Conservation (phyloP, 2,113 vertebrate genomes). For the Puma concolor region DNA sequence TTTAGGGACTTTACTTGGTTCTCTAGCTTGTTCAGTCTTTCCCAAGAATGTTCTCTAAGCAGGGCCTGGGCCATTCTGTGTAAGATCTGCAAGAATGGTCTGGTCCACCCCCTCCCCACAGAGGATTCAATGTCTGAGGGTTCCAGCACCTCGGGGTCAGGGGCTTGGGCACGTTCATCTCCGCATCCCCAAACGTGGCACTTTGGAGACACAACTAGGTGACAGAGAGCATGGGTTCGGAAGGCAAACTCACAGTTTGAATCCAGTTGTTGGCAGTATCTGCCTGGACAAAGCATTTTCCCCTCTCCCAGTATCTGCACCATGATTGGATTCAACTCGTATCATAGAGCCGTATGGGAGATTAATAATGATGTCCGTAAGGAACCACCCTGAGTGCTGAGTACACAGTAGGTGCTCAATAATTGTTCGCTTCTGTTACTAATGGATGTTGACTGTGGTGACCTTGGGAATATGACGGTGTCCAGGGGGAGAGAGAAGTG, state of each 20-base stretch:
- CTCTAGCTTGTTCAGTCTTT: not conserved
- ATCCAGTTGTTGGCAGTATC: not conserved
- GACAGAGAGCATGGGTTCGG: not conserved
- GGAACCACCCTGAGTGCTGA: fast-evolving
- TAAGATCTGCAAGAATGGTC: not conserved
- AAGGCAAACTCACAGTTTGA: not conserved
- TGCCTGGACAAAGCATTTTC: not conserved
- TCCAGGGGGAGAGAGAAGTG: not conserved
- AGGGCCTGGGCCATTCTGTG: not conserved
- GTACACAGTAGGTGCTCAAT: not conserved
- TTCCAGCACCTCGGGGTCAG: not conserved
- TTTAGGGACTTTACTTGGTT: not conserved
- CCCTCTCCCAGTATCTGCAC: not conserved
- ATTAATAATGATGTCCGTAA: not conserved
- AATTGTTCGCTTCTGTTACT: not conserved
- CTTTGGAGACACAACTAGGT: not conserved
- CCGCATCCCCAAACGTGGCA: not conserved
- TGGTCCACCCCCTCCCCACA: no score
- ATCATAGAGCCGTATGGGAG: not conserved
- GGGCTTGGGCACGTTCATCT: not conserved
- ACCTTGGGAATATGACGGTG: not conserved
- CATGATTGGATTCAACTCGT: fast-evolving
- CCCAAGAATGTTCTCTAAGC: not conserved
- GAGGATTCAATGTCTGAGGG: not conserved
- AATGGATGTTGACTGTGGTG: not conserved